A percentile compares a stretch with the other conserved stretches of the same genome.
Evolutionary conservation across 2,888 invertebrate species (phyloP).

Genomic region (Lasioglossum villosulum): DNA sequence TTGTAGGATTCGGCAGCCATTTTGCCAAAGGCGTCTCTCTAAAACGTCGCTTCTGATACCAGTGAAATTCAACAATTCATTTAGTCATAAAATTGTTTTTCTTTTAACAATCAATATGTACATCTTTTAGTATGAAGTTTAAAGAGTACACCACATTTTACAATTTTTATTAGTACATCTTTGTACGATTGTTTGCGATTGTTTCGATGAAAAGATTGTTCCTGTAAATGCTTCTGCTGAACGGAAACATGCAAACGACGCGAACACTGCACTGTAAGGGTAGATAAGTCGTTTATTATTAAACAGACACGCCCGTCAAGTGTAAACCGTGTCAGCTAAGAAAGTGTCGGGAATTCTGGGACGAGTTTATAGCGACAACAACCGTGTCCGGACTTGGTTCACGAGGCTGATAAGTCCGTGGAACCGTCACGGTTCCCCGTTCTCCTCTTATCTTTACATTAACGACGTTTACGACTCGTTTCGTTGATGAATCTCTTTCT

Average conservation of each 20-base stretch:
- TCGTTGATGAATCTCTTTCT: slow-evolving; percentile 10
- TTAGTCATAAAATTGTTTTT: too few relatives aligned
- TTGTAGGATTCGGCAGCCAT: too few relatives aligned
- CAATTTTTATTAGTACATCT: too few relatives aligned
- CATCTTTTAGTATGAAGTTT: too few relatives aligned
- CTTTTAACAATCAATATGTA: too few relatives aligned
- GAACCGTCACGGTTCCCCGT: slow-evolving; percentile 21
- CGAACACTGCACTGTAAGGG: background rate
- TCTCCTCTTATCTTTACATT: slow-evolving; percentile 16
- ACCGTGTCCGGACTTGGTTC: slow-evolving; percentile 30
- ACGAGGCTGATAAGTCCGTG: slow-evolving; percentile 56
- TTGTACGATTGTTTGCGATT: too few relatives aligned
- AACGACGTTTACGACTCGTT: slow-evolving; percentile 25
- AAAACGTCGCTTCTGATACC: too few relatives aligned
- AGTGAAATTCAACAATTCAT: too few relatives aligned
- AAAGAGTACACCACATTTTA: too few relatives aligned
- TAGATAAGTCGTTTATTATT: background rate
- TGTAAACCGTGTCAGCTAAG: slow-evolving; percentile 9
- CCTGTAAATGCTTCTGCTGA: background rate
- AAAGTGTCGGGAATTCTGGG: slow-evolving; percentile 42
- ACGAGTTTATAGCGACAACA: slow-evolving; percentile 49
- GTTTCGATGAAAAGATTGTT: too few relatives aligned
- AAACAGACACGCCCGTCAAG: slow-evolving; percentile 4
- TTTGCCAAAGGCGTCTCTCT: too few relatives aligned
- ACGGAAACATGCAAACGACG: background rate